Base-by-base conservation (phyloP, 2,113 vertebrate species). In the Equus quagga region DNA sequence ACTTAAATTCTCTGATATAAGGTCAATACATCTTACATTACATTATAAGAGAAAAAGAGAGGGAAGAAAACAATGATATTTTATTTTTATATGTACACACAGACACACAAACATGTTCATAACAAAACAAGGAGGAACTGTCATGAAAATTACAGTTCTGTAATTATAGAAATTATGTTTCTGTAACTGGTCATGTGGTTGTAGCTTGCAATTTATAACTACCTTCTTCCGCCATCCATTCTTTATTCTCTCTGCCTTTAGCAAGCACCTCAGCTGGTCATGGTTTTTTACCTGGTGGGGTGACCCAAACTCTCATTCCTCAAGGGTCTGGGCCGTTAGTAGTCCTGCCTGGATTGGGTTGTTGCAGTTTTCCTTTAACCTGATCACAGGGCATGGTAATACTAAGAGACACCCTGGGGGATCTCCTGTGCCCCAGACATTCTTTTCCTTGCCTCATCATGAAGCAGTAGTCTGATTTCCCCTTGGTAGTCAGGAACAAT, bases 1-100 rank as follows among this genome's bases (percentile, higher is more conserved):
- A 26, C 13, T 89, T n/a, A 75, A 95, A 72, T 88, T 88, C n/a
- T 72, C 31, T 75, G 81, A 60, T 70, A 72, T 86, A 91, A 92
- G 56, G n/a, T 73, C 70, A 44, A 70, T 83, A 54, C 2, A 73
- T 56, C 28, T 89, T 83, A 46, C 46, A 21, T 89, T 89, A 56
- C 46, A 67, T 60, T 49, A 78, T 79, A 80, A 54, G n/a, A 49
- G n/a, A 80, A 80, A 80, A 72, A 62, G 73, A 86, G 28, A 65
- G n/a, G 33, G 44, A 54, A 56, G 62, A 73, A 86, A 64, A 49
- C 1, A 24, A 28, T 51, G 33, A 44, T 81, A 60, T 56, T 62
- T 72, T 67, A 24, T 80, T 72, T 23, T 64, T 73, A 56, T 73
- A 67, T 17, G 15, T 54, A 54, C 51, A 49, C 51, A 79, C 18